A percentile compares a stretch with the other conserved stretches of the same genome.
Evolutionary conservation across 2,888 invertebrate species (phyloP).

Genomic region (Allacma fusca): DNA sequence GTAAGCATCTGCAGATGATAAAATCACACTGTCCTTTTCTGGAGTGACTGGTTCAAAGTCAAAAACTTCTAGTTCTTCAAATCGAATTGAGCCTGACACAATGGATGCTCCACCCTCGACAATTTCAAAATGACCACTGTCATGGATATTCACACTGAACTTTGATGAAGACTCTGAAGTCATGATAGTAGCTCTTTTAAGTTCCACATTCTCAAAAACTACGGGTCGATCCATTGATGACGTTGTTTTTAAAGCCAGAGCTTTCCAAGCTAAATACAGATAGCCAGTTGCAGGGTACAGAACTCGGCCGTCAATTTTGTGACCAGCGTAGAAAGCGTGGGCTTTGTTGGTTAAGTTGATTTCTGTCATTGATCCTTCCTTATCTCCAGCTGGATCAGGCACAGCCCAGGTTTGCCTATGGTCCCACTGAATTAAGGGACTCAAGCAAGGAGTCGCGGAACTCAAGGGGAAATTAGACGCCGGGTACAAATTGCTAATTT

Average conservation of each 20-base stretch:
- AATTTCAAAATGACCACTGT: slow-evolving; percentile 70
- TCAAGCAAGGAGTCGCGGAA: slow-evolving; percentile 82
- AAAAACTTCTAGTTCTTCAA: slow-evolving; percentile 30
- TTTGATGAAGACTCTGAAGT: slow-evolving; percentile 72
- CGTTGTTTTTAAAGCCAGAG: slow-evolving; percentile 74
- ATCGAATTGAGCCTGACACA: slow-evolving; percentile 63
- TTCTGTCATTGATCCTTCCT: slow-evolving; percentile 76
- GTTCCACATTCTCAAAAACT: slow-evolving; percentile 83
- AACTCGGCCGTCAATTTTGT: slow-evolving; percentile 72
- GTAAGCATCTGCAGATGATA: slow-evolving; percentile 62
- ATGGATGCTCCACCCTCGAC: slow-evolving; percentile 63
- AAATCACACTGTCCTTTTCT: neutral
- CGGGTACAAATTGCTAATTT: slow-evolving; percentile 80
- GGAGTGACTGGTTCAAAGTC: slow-evolving; percentile 10
- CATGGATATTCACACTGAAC: slow-evolving; percentile 82
- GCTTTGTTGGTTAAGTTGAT: slow-evolving; percentile 76
- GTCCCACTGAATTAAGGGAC: slow-evolving; percentile 87
- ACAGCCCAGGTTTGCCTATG: slow-evolving; percentile 67
- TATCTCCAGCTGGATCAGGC: slow-evolving; percentile 66
- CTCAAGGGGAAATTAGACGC: slow-evolving; percentile 82
- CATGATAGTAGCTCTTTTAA: slow-evolving; percentile 83
- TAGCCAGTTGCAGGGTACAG: slow-evolving; percentile 86
- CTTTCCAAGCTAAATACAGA: slow-evolving; percentile 79
- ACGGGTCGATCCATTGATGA: slow-evolving; percentile 76
- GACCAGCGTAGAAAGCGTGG: slow-evolving; percentile 73